Percentiles rank a stretch among this genome's conserved stretches.
These are phyloP conservation scores for Lonchura striata DNA, from an alignment of 2,113 vertebrate species.

Conservation along the genomic window DNA sequence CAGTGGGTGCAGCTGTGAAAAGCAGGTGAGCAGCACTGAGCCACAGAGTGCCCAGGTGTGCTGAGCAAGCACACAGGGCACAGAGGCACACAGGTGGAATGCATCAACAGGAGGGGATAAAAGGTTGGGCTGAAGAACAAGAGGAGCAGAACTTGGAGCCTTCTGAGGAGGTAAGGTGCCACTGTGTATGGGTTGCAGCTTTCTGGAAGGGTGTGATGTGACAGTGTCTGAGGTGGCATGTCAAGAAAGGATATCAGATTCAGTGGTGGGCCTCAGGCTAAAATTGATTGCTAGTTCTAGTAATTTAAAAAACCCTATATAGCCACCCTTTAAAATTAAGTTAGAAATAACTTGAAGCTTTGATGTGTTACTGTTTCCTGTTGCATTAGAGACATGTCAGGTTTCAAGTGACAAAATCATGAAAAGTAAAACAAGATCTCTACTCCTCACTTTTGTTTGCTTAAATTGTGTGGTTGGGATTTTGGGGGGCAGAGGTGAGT, in stretches of 20 bases:
- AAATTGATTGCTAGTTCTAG: neutral
- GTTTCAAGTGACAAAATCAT: neutral
- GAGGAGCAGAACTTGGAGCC: neutral
- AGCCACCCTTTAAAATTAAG: neutral
- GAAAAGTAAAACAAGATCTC: neutral
- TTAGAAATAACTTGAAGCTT: neutral
- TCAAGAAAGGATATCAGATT: neutral
- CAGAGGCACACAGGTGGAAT: neutral
- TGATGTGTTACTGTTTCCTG: neutral
- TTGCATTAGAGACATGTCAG: neutral
- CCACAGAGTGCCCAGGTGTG: neutral
- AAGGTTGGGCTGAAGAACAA: neutral
- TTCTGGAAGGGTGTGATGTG: neutral
- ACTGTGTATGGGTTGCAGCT: neutral
- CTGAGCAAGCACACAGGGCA: neutral
- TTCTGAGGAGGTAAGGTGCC: no score
- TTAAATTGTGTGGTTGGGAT: neutral
- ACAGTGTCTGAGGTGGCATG: neutral
- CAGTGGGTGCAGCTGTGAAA: neutral
- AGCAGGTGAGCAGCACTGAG: neutral
- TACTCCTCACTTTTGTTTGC: neutral
- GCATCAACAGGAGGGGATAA: neutral
- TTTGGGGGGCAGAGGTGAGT: neutral
- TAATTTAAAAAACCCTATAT: fast-evolving
- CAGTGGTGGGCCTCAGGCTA: neutral